Conservation (phyloP, 2,888 invertebrate genomes). For the Leptinotarsa tumamoca region DNA sequence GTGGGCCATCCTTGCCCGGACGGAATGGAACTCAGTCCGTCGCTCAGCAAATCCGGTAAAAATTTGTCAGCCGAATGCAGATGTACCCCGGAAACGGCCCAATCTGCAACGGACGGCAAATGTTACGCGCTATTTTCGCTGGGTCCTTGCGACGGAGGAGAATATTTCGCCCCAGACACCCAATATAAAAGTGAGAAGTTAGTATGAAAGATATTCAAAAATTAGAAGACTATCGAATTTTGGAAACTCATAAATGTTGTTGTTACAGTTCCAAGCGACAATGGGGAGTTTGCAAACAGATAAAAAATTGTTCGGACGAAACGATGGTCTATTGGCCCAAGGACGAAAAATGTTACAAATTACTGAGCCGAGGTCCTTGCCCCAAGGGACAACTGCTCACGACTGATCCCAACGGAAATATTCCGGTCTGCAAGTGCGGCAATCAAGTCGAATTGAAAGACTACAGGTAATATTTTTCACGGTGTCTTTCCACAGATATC, state of each 20-base stretch:
- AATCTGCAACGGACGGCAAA: slow-evolving; percentile 75
- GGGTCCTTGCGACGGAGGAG: slow-evolving; percentile 79
- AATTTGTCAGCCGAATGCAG: slow-evolving; percentile 80
- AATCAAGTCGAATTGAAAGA: slow-evolving; percentile 65
- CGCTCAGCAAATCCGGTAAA: slow-evolving; percentile 59
- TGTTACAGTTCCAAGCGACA: slow-evolving; percentile 70
- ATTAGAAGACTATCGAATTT: slow-evolving; percentile 14
- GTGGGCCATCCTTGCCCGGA: slow-evolving; percentile 85
- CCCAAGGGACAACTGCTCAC: slow-evolving; percentile 78
- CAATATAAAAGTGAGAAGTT: slow-evolving; percentile 53
- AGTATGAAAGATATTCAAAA: slow-evolving; percentile 30
- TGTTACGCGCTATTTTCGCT: slow-evolving; percentile 81
- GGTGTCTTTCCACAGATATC: too few relatives aligned
- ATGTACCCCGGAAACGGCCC: slow-evolving; percentile 84
- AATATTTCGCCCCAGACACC: slow-evolving; percentile 79
- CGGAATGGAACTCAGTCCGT: slow-evolving; percentile 85
- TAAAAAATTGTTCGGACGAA: slow-evolving; percentile 74
- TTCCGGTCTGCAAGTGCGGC: slow-evolving; percentile 74
- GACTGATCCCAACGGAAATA: slow-evolving; percentile 69
- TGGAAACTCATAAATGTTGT: slow-evolving; percentile 35
- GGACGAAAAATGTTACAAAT: slow-evolving; percentile 80
- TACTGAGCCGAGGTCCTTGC: slow-evolving; percentile 81
- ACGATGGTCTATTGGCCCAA: slow-evolving; percentile 82
- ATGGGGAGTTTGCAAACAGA: slow-evolving; percentile 79
- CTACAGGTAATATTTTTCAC: slow-evolving; percentile 49